These are phyloP conservation scores for Dysidea cf. avara DNA, from an alignment of 37 sponge, comb jelly and placozoan genomes.

Conservation along the genomic window DNA sequence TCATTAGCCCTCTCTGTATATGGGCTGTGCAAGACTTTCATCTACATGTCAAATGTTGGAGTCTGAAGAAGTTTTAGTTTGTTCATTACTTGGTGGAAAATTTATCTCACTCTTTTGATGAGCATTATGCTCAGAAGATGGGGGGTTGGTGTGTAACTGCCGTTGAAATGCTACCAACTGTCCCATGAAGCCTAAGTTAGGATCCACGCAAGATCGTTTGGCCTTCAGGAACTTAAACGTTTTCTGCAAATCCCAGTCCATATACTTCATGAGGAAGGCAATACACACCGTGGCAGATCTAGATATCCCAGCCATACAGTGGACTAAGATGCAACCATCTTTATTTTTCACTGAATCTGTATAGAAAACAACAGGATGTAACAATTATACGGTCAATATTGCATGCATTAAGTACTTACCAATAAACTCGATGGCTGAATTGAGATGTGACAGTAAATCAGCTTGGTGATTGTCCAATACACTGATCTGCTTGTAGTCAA, in stretches of 20 bases:
- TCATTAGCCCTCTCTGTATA: too few relatives aligned
- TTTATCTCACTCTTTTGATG: too few relatives aligned
- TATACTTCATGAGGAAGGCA: conserved; percentile 76
- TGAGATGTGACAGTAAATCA: conserved; percentile 72
- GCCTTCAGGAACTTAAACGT: conserved; percentile 77
- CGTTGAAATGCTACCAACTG: conserved; percentile 79
- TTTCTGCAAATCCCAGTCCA: conserved; percentile 31
- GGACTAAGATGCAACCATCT: conserved; percentile 80
- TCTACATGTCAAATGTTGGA: too few relatives aligned
- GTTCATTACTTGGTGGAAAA: too few relatives aligned
- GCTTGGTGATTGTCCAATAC: conserved; percentile 80
- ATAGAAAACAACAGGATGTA: conserved; percentile 2
- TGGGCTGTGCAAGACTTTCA: too few relatives aligned
- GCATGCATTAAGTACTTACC: conserved; percentile 56
- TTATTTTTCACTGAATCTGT: conserved; percentile 59
- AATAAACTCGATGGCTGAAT: conserved; percentile 72
- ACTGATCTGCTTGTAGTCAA: conserved; percentile 67
- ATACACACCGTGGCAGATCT: conserved; percentile 84
- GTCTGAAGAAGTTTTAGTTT: too few relatives aligned
- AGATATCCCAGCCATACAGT: conserved; percentile 90
- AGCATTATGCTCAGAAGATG: too few relatives aligned
- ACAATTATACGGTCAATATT: not conserved
- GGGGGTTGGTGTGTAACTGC: too few relatives aligned
- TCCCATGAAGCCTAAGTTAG: conserved; percentile 94
- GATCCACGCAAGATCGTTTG: conserved; percentile 74